A percentile compares a stretch with the other conserved stretches of the same genome.
Conservation (phyloP, 2,888 invertebrate genomes). For the Clanis bilineata region DNA sequence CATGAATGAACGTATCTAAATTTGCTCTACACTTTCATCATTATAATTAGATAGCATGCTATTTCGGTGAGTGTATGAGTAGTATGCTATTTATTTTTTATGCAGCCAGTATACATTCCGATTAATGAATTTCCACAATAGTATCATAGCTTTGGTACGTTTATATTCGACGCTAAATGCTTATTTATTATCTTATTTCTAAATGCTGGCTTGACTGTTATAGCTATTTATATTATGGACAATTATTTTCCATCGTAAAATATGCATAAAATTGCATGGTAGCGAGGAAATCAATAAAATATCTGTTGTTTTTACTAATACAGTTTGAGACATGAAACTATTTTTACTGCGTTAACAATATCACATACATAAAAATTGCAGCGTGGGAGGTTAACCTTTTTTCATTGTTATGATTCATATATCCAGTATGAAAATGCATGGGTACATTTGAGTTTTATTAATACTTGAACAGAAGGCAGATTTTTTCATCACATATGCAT, state of each 20-base stretch:
- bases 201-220: neutral
- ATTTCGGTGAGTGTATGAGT: neutral
- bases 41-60: slow-evolving; percentile 16
- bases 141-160: neutral
- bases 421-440: neutral
- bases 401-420: neutral
- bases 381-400: neutral
- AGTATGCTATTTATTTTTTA: neutral
- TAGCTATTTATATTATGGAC: neutral
- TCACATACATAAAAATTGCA: neutral
- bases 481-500: neutral
- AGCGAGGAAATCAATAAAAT: neutral
- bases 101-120: neutral
- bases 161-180: neutral
- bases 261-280: neutral
- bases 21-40: slow-evolving; percentile 14
- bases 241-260: neutral
- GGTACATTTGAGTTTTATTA: neutral
- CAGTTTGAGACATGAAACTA: neutral
- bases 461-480: neutral
- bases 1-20: slow-evolving; percentile 20
- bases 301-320: neutral
- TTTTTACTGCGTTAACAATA: neutral
- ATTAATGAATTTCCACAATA: neutral
- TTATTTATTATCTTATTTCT: neutral